phyloP scores from a whole-genome alignment of 2,797 vertebrate genomes.

The Columba guinea region DNA sequence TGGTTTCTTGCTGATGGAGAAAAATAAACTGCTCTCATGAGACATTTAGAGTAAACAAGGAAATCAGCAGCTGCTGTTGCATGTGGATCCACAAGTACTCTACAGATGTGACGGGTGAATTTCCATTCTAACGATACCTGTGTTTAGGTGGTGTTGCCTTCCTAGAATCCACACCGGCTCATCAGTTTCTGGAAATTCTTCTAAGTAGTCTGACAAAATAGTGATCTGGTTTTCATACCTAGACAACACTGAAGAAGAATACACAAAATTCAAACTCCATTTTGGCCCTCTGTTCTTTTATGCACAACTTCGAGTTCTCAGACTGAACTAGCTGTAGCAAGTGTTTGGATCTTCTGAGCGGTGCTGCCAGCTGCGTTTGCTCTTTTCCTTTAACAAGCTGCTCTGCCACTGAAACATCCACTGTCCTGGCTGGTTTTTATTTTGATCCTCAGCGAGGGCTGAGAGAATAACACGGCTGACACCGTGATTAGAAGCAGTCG shows the following conservation, averaged over 20 bases:
- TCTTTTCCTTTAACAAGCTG: not conserved
- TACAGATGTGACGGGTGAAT: not conserved
- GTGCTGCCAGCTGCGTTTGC: not conserved
- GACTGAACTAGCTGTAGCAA: not conserved
- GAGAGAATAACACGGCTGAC: not conserved
- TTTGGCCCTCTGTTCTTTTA: not conserved
- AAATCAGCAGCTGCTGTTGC: not conserved
- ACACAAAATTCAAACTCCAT: not conserved
- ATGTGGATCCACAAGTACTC: not conserved
- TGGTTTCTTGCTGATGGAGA: not conserved
- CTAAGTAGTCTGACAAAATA: conserved; percentile 82
- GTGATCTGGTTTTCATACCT: conserved; percentile 85
- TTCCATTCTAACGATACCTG: conserved; percentile 71
- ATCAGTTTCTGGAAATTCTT: conserved; percentile 87
- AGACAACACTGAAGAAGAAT: conserved; percentile 78
- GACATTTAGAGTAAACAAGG: not conserved
- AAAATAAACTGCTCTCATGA: not conserved
- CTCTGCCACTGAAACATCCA: not conserved
- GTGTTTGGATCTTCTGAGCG: not conserved
- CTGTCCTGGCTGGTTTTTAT: not conserved
- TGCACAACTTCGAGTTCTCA: not conserved
- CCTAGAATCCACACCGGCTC: conserved; percentile 87
- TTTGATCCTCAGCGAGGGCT: not conserved
- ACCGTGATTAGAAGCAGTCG: not conserved
- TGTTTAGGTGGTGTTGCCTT: conserved; percentile 82